Evolutionary conservation across 2,113 vertebrate species (phyloP).

Genomic region (Clinocottus analis): DNA sequence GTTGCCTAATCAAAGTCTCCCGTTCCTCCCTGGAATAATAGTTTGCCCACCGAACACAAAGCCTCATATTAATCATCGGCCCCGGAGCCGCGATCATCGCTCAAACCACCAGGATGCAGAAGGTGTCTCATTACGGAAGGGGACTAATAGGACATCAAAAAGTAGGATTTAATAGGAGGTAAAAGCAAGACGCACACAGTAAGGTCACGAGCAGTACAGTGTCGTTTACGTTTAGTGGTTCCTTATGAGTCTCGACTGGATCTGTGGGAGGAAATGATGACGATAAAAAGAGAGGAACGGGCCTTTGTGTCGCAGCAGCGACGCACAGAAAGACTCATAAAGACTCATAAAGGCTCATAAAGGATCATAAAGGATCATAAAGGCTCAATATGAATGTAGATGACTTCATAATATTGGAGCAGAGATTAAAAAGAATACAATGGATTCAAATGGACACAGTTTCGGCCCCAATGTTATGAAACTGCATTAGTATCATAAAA

Average conservation of each 20-base stretch:
- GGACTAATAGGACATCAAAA: background rate
- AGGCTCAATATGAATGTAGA: background rate
- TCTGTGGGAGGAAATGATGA: background rate
- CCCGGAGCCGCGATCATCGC: conserved; percentile 29
- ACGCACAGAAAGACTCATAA: background rate
- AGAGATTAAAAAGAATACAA: background rate
- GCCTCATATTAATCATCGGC: conserved; percentile 47
- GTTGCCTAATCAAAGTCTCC: conserved; percentile 46
- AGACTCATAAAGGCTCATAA: background rate
- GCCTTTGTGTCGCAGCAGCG: background rate
- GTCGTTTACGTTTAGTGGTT: conserved; percentile 26
- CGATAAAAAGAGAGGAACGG: background rate
- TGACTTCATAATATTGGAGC: background rate
- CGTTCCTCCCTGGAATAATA: conserved; percentile 30
- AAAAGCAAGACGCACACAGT: conserved; percentile 21
- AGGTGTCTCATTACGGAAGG: background rate
- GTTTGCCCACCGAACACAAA: conserved; percentile 28
- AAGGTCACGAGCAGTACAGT: conserved; percentile 1
- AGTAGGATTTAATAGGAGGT: conserved; percentile 3
- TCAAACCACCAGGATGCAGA: conserved; percentile 25
- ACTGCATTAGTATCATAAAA: background rate
- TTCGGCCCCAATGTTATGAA: background rate
- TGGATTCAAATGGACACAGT: background rate
- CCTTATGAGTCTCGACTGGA: conserved; percentile 14
- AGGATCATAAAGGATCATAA: too few relatives aligned